Percentiles rank a stretch among this genome's conserved stretches.
Evolutionary conservation across 2,113 vertebrate species (phyloP).

Genomic region (Anarhynchus alexandrinus): DNA sequence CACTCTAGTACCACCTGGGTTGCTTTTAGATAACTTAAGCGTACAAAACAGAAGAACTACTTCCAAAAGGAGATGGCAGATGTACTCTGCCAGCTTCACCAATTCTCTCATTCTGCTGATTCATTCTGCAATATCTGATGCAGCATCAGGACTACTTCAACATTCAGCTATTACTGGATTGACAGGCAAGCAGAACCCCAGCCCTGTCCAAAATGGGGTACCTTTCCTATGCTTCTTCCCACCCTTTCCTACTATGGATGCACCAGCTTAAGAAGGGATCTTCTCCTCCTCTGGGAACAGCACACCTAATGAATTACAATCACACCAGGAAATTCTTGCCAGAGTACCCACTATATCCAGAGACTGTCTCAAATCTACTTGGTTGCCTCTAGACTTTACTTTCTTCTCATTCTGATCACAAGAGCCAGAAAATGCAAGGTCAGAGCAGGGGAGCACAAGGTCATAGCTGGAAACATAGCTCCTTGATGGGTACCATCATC

Average conservation of each 20-base stretch:
- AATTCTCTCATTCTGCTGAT: not conserved
- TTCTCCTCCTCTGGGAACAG: not conserved
- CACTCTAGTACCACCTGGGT: not conserved
- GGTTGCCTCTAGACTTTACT: not conserved
- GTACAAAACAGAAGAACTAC: not conserved
- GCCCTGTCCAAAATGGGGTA: fast-evolving
- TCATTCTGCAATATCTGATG: not conserved
- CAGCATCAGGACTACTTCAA: not conserved
- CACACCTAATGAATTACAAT: not conserved
- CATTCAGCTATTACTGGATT: not conserved
- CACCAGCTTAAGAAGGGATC: not conserved
- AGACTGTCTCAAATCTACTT: not conserved
- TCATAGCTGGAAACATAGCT: not conserved
- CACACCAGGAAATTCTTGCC: not conserved
- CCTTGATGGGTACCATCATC: not conserved
- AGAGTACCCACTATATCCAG: not conserved
- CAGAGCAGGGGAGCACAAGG: not conserved
- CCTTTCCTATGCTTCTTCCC: not conserved
- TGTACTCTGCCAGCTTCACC: not conserved
- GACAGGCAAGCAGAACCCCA: not conserved
- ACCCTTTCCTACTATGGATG: not conserved
- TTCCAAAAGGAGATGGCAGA: not conserved
- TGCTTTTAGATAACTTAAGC: not conserved
- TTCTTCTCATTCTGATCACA: not conserved
- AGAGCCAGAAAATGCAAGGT: not conserved